These are phyloP conservation scores for Linnaemya tessellans DNA, from an alignment of 2,888 invertebrate genomes.

Conservation along the genomic window DNA sequence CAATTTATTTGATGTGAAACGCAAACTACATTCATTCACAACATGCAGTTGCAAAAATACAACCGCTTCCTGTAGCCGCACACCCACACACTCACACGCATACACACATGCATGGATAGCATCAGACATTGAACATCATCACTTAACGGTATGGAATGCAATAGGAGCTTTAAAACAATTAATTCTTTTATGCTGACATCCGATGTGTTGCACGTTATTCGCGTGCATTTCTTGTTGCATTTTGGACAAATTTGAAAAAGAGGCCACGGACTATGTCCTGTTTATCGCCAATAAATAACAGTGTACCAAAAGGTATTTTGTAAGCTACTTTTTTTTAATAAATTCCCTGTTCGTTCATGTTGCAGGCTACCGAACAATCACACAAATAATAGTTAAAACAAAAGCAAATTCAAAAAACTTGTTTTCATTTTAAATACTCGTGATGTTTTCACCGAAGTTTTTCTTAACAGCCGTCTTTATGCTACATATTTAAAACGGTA, in stretches of 20 bases:
- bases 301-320: background rate
- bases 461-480: too few relatives aligned
- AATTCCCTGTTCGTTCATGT: background rate
- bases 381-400: too few relatives aligned
- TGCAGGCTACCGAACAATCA: too few relatives aligned
- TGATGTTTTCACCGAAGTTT: too few relatives aligned
- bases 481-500: too few relatives aligned
- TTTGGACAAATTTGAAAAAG: background rate
- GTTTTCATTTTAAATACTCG: too few relatives aligned
- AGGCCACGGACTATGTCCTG: background rate
- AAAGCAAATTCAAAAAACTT: too few relatives aligned
- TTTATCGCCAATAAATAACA: background rate
- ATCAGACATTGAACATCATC: background rate
- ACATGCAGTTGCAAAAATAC: background rate
- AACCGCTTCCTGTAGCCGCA: background rate
- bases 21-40: conserved; percentile 34
- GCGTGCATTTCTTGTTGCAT: conserved; percentile 7
- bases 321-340: background rate
- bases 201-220: conserved; percentile 16
- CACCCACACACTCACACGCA: background rate
- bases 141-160: conserved; percentile 25
- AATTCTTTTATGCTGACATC: conserved; percentile 55
- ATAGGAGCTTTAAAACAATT: conserved; percentile 52
- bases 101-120: background rate
- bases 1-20: conserved; percentile 69